Conservation (phyloP, 2,113 vertebrate species). For the Syngnathus scovelli region DNA sequence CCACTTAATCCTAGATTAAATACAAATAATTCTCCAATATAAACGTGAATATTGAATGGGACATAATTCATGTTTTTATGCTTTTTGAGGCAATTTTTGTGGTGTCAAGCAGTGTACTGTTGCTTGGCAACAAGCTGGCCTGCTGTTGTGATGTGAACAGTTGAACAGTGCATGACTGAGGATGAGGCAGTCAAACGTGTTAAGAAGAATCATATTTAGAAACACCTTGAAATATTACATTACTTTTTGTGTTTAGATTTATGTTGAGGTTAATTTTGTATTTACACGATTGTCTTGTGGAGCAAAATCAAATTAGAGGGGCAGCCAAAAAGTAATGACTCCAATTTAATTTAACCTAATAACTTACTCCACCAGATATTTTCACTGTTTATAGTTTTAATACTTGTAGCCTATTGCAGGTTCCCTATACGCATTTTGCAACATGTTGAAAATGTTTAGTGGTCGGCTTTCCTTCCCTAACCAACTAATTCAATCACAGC, state of each 20-base stretch:
- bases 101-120: background rate
- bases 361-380: too few species aligned
- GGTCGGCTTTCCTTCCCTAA: too few species aligned
- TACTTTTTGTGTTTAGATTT: background rate
- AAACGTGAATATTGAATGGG: background rate
- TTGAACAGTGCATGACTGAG: background rate
- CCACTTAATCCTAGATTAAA: background rate
- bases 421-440: too few species aligned
- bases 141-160: background rate
- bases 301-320: background rate
- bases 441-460: too few species aligned
- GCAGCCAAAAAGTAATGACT: too few species aligned
- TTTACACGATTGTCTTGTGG: background rate
- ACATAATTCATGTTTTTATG: background rate
- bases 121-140: constrained; percentile 4
- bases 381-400: too few species aligned
- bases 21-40: background rate
- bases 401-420: too few species aligned
- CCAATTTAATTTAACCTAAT: too few species aligned
- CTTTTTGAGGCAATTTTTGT: background rate
- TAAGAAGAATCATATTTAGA: background rate
- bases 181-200: background rate
- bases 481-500: too few species aligned
- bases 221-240: background rate
- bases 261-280: background rate